phyloP scores from a whole-genome alignment of 1,140 invertebrate species.

The Planococcus citri region DNA sequence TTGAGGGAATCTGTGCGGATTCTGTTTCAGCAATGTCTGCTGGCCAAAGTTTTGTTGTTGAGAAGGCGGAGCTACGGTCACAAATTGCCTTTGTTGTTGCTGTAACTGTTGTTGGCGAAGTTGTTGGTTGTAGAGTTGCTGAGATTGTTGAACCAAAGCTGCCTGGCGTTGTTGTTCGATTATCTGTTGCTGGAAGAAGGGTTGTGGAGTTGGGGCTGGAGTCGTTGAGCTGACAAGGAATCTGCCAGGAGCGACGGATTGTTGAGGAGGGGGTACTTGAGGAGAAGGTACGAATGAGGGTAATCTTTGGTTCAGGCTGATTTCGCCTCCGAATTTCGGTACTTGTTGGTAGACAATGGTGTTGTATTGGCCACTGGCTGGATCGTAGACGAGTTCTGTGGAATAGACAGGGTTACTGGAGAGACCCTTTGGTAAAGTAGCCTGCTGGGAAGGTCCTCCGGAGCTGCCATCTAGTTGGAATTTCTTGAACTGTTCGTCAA shows the following conservation, averaged over 20 bases:
- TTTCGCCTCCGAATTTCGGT: constrained; percentile 45
- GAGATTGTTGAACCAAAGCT: constrained; percentile 48
- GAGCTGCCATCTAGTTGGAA: constrained; percentile 54
- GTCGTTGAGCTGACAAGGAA: background rate
- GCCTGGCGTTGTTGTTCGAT: constrained; percentile 58
- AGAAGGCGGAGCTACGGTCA: background rate
- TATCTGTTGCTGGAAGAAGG: constrained; percentile 43
- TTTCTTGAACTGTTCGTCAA: constrained; percentile 58
- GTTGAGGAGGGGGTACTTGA: constrained; percentile 27
- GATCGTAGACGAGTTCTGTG: constrained; percentile 63
- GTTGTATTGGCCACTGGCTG: constrained; percentile 62
- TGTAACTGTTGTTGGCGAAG: constrained; percentile 42
- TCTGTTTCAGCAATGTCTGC: constrained; percentile 22
- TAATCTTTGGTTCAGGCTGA: constrained; percentile 28
- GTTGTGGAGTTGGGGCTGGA: constrained; percentile 14
- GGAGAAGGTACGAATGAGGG: constrained; percentile 26
- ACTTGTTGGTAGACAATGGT: constrained; percentile 62
- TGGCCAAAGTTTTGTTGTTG: constrained; percentile 10
- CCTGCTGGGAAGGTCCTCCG: constrained; percentile 29
- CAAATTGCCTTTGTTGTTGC: constrained; percentile 26
- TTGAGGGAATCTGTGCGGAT: constrained; percentile 26
- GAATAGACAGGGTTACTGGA: constrained; percentile 46
- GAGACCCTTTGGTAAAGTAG: constrained; percentile 29
- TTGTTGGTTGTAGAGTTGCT: constrained; percentile 58
- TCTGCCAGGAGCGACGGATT: constrained; percentile 10